Percentiles rank a stretch among this genome's conserved stretches.
These are phyloP conservation scores for Tupiocoris notatus DNA, from an alignment of 2,888 invertebrate species.

Conservation along the genomic window DNA sequence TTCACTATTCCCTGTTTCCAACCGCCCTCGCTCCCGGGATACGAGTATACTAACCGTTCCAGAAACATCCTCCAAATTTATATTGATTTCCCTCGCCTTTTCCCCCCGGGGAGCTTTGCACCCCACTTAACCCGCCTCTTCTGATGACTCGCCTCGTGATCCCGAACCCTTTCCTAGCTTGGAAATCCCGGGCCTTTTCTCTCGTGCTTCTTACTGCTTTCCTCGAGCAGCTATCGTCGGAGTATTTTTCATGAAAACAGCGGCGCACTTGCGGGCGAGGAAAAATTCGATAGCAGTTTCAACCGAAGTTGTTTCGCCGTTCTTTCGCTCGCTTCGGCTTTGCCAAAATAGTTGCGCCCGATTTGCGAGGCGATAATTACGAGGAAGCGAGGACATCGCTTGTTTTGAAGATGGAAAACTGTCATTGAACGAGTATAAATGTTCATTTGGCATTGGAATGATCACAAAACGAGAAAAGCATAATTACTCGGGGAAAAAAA, in stretches of 20 bases:
- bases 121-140: constrained; percentile 39
- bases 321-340: too few species aligned
- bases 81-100: constrained; percentile 42
- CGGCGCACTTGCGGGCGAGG: not conserved
- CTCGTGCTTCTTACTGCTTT: not conserved
- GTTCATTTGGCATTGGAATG: too few species aligned
- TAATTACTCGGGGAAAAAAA: too few species aligned
- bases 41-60: constrained; percentile 42
- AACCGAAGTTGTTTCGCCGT: not conserved
- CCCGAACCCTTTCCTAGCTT: not conserved
- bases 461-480: too few species aligned
- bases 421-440: too few species aligned
- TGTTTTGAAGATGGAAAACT: too few species aligned
- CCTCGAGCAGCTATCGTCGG: not conserved
- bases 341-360: too few species aligned
- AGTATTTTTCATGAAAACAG: not conserved
- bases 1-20: constrained; percentile 12
- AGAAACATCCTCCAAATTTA: constrained; percentile 45
- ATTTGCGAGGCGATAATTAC: too few species aligned
- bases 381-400: too few species aligned
- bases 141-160: constrained; percentile 34
- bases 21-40: constrained; percentile 4
- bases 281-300: not conserved
- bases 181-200: not conserved
- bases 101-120: constrained; percentile 38